Evolutionary conservation across 2,888 invertebrate genomes (phyloP), one percentile per base, ranked within the genome.

Genomic region (Chironomus riparius): DNA sequence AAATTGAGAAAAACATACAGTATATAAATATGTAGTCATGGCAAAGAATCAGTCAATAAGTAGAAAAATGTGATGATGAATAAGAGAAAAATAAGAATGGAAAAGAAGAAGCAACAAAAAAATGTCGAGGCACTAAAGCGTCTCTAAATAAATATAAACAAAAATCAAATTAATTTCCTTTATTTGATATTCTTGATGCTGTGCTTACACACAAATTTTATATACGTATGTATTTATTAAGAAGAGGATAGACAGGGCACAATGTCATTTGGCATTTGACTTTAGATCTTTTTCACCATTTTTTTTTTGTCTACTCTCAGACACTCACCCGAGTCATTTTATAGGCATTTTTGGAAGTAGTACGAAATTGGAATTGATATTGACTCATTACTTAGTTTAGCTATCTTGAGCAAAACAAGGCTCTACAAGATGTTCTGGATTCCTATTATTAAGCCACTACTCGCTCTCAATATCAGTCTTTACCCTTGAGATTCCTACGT

Each of bases 131-230:
- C 71, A 22, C 48, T 48, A 71, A 56, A 47, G 74, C 74, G 68
- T 68, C 22, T 68, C 74, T 68, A 68, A 74, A 74, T 74, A 74
- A 74, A 74, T 74, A 74, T 74, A 74, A 74, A 74, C 74, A 74
- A 61, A 68, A 74, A 74, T 74, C 74, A 74, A 74, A 74, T 74
- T 74, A 74, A 74, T 74, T 74, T 68, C 48, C 74, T 74, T 68
- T 72, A 62, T 62, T 72, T 62, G 72, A 24, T 72, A 56, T 56
- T 56, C 56, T 56, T 56, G 56, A 56, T 18, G 56, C 15, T 7
- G 7, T 56, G n/a, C 56, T 56, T 56, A 15, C 18, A 50, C 50
- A 50, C 50, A 50, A n/a, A 50, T n/a, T n/a, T n/a, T 15, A 50
- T 15, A 50, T 48, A 50, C 15, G 12, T 50, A 38, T 38, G 38